Conservation (phyloP, 2,113 vertebrate species). For the Capricornis sumatraensis region DNA sequence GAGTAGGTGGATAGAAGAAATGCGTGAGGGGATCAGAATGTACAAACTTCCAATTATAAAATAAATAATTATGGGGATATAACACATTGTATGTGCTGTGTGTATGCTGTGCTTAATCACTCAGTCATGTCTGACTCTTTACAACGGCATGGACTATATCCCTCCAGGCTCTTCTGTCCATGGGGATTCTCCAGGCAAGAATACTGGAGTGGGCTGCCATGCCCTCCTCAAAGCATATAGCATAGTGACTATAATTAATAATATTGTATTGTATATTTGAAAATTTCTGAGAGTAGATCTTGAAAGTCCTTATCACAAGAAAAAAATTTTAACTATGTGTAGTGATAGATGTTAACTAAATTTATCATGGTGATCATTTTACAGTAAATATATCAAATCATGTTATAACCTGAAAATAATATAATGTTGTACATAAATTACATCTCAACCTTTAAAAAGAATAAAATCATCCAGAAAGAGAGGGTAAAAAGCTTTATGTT, state of each 20-base stretch:
- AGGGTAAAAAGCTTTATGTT: neutral
- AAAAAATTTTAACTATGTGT: neutral
- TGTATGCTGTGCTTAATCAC: neutral
- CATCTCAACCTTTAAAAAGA: neutral
- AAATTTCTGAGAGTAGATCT: neutral
- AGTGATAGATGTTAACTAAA: neutral
- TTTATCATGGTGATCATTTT: neutral
- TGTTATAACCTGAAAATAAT: neutral
- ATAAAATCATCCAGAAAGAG: neutral
- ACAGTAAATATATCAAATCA: neutral
- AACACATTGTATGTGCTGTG: neutral
- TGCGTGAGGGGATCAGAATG: neutral
- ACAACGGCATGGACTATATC: accelerated
- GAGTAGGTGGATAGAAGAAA: neutral
- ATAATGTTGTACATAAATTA: neutral
- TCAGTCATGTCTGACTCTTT: neutral
- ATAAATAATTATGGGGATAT: neutral
- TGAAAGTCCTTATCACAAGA: neutral
- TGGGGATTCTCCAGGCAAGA: neutral
- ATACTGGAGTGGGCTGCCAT: neutral
- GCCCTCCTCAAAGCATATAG: neutral
- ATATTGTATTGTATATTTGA: neutral
- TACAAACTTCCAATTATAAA: neutral
- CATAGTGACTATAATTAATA: neutral
- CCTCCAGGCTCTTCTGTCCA: neutral